Evolutionary conservation across 2,797 vertebrate genomes (phyloP).

Genomic region (Gadopsis marmoratus): DNA sequence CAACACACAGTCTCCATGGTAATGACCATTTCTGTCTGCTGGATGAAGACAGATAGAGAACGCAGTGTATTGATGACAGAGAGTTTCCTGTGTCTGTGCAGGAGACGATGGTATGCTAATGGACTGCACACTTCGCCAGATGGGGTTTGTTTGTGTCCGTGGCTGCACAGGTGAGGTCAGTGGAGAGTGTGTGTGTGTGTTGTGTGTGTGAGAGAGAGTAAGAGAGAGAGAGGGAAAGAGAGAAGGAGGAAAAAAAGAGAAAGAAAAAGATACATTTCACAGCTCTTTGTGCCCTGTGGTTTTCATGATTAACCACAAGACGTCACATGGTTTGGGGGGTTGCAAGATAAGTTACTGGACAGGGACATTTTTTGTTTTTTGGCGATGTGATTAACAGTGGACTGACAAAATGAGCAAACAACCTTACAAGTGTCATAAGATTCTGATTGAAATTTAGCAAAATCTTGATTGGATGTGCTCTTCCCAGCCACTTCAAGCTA

Average conservation of each 20-base stretch:
- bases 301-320: neutral
- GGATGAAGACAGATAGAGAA: slow-evolving; percentile 50
- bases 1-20: slow-evolving; percentile 59
- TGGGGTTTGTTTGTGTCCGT: slow-evolving; percentile 75
- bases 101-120: slow-evolving; percentile 82
- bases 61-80: slow-evolving; percentile 54
- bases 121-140: slow-evolving; percentile 70
- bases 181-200: slow-evolving; percentile 5
- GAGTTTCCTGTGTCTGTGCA: slow-evolving; percentile 67
- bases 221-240: neutral
- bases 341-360: too few species aligned
- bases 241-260: neutral
- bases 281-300: neutral
- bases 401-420: too few species aligned
- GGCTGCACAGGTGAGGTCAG: slow-evolving; percentile 66
- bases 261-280: slow-evolving; percentile 1
- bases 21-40: slow-evolving; percentile 40
- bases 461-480: neutral
- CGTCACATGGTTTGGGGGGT: neutral
- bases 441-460: too few species aligned
- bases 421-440: too few species aligned
- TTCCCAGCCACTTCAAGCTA: neutral
- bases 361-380: neutral
- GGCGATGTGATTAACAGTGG: neutral
- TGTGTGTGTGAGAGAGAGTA: neutral